Conservation (phyloP, 2,113 vertebrate species). For the Vanacampus margaritifer region DNA sequence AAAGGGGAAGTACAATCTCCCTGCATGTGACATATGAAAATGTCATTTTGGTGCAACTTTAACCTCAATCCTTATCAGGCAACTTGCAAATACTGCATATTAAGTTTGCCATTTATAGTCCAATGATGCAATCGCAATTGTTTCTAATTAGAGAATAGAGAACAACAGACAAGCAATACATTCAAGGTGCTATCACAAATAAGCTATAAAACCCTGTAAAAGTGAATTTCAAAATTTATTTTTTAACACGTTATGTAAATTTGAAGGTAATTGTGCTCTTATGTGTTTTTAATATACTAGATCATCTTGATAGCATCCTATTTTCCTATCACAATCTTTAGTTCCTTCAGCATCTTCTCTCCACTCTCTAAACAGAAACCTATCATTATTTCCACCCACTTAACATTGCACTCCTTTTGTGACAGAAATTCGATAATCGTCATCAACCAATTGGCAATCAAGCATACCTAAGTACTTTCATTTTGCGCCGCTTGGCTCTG, state of each 20-base stretch:
- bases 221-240: too few relatives aligned
- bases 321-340: neutral
- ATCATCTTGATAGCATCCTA: neutral
- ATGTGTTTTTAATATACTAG: too few relatives aligned
- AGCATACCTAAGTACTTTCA: slow-evolving; percentile 6
- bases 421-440: slow-evolving; percentile 24
- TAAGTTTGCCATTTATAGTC: neutral
- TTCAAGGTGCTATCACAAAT: too few relatives aligned
- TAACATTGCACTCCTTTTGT: slow-evolving; percentile 10
- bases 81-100: slow-evolving; percentile 1
- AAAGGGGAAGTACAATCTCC: neutral
- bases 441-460: slow-evolving; percentile 17
- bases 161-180: too few relatives aligned
- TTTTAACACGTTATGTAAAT: too few relatives aligned
- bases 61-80: neutral
- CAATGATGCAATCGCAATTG: neutral
- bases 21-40: neutral
- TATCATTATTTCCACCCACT: slow-evolving; percentile 20
- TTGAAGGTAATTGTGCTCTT: too few relatives aligned
- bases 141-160: neutral
- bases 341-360: slow-evolving; percentile 6
- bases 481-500: neutral
- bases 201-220: too few relatives aligned
- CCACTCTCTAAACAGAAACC: slow-evolving; percentile 18
- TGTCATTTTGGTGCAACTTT: neutral